Conservation (phyloP, 2,797 vertebrate species). For the Danio kyathit region DNA sequence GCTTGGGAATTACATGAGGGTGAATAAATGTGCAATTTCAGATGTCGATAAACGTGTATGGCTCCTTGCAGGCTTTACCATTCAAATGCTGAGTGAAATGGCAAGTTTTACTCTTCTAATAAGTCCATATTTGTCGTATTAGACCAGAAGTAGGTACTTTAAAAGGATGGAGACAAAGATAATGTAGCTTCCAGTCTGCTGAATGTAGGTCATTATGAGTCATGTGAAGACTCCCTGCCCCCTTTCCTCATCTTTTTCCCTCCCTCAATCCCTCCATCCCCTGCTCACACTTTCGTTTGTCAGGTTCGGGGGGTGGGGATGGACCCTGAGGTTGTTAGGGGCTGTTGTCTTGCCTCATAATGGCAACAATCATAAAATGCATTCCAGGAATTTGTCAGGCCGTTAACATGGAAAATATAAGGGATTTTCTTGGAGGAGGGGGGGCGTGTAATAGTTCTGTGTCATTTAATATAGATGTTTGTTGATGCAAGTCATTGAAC, state of each 20-base stretch:
- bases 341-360: constrained; percentile 13
- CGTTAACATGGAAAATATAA: not conserved
- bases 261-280: constrained; percentile 36
- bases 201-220: constrained; percentile 63
- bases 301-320: constrained; percentile 38
- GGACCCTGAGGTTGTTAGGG: constrained; percentile 40
- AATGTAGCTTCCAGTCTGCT: constrained; percentile 40
- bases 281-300: constrained; percentile 51
- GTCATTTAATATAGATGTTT: not conserved
- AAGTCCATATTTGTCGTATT: not conserved
- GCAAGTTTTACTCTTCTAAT: too few relatives aligned
- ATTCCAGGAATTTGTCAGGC: not conserved
- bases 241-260: constrained; percentile 58
- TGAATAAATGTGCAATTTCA: too few relatives aligned
- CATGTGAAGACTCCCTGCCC: constrained; percentile 60
- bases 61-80: not conserved
- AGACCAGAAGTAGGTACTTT: constrained; percentile 23
- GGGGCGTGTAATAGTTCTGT: not conserved
- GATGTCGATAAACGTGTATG: not conserved
- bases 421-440: not conserved
- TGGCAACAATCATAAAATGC: not conserved
- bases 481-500: not conserved
- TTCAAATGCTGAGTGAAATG: not conserved
- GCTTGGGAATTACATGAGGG: too few relatives aligned
- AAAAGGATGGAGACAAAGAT: constrained; percentile 42